Base-by-base conservation (phyloP, 2,888 invertebrate species). In the Listrodromus nycthemerus region DNA sequence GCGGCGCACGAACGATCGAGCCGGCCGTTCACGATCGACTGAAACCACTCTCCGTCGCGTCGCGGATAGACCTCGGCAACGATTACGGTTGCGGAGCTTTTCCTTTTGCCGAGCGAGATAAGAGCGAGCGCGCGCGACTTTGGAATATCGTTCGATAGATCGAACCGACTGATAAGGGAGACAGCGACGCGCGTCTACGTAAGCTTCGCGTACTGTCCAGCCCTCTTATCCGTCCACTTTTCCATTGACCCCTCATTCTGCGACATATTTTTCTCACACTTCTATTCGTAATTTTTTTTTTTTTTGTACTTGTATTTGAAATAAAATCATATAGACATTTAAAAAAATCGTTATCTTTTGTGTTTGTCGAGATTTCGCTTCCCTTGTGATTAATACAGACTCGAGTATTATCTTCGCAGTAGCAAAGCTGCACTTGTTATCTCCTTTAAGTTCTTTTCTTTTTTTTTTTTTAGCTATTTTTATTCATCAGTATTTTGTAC, bases 1-100 rank as follows among this genome's bases (percentile, higher is more conserved):
- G 50, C 52, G 63, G 41, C 65, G 30, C 65, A 21, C 70, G 19
- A 10, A 30, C 70, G 27, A 10, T 52, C 74, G 58, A 41, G 76
- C 58, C 79, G 65, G 74, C 63, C 37, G 73, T 85, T 65, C 78
- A 80, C 79, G 74, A 82, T 84, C 74, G 66, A 74, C 80, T 73
- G 80, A 58, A 30, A 30, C 58, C 24, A 58, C 58, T 58, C 58
- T 58, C n/a, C 24, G 58, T 27, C 58, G 58, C 27, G 58, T 30
- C 58, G 58, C 6, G 58, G 24, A 27, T n/a, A 8, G 30, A 24
- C 5, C 58, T 58, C 30, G 58, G 41, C 4, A 58, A n/a, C 58
- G 58, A 58, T 58, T 30, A 58, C 58, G 16, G 58, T 30, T 58
- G 10, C 58, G 24, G n/a, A 30, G 58, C 58, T 58, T 58, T 58